Conservation (phyloP, 2,797 vertebrate genomes). For the Botia almorhae region DNA sequence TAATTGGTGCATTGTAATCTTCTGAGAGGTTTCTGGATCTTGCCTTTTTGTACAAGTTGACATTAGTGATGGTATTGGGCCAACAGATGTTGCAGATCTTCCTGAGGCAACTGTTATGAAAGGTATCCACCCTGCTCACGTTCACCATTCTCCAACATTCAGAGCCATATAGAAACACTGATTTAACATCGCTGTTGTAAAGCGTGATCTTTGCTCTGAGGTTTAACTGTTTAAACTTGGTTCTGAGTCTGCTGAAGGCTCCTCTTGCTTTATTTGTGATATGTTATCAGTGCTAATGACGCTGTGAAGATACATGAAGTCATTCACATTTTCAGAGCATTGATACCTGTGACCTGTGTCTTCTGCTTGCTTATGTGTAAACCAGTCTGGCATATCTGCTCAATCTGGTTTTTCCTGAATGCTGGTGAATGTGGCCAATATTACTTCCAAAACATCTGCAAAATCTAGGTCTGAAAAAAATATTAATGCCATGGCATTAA, state of each 20-base stretch:
- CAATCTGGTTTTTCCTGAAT: not conserved
- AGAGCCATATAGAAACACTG: not conserved
- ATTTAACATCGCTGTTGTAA: not conserved
- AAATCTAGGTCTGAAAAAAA: not conserved
- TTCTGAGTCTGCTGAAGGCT: not conserved
- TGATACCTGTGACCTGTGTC: not conserved
- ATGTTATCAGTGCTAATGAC: not conserved
- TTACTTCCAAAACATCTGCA: not conserved
- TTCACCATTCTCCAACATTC: not conserved
- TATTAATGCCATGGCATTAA: not conserved
- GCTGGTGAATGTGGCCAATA: not conserved
- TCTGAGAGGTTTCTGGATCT: not conserved
- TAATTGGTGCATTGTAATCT: not conserved
- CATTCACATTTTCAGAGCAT: not conserved
- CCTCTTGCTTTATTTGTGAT: not conserved
- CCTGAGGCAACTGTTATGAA: conserved; percentile 1
- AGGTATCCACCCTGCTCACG: no score
- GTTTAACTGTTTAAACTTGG: not conserved
- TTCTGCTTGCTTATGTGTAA: not conserved
- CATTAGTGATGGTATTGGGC: not conserved
- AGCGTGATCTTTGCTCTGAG: not conserved
- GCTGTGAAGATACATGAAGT: not conserved
- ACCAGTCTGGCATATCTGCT: not conserved
- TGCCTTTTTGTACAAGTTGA: not conserved
- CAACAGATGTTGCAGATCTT: not conserved